phyloP scores from a whole-genome alignment of 1,140 invertebrate genomes.

The Macrotrachela quadricornifera region DNA sequence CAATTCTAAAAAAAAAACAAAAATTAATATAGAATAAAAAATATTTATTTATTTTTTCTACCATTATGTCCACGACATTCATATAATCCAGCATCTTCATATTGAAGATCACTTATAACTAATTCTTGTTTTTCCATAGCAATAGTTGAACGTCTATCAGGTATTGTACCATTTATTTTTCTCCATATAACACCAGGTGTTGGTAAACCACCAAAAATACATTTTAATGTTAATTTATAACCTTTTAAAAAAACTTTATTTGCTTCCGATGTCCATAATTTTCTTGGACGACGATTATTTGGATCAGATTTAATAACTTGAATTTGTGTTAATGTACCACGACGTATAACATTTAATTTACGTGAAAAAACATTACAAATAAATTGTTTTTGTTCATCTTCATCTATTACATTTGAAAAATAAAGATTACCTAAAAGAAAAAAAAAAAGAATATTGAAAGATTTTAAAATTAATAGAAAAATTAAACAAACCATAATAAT shows the following conservation, averaged over 20 bases:
- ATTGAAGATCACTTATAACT: conserved; percentile 57
- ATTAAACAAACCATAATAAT: background rate
- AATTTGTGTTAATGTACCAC: background rate
- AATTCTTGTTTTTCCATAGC: conserved; percentile 55
- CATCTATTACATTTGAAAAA: conserved; percentile 6
- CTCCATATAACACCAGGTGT: conserved; percentile 44
- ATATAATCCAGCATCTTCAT: conserved; percentile 63
- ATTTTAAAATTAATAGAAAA: too few species aligned
- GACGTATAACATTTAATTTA: background rate
- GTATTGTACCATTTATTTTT: conserved; percentile 46
- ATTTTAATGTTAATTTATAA: conserved; percentile 8
- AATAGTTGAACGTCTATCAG: conserved; percentile 53
- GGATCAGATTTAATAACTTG: background rate
- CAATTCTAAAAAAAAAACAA: background rate
- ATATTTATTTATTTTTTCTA: conserved; percentile 27
- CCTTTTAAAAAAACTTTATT: conserved; percentile 28
- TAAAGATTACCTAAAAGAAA: background rate
- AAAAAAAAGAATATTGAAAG: too few species aligned
- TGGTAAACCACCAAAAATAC: conserved; percentile 21
- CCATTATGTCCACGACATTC: conserved; percentile 76
- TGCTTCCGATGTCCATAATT: conserved; percentile 7
- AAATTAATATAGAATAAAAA: background rate
- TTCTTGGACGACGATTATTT: conserved; percentile 2
- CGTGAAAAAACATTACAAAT: conserved; percentile 3
- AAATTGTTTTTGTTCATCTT: conserved; percentile 6